A percentile compares a stretch with the other conserved stretches of the same genome.
Conservation (phyloP, 2,113 vertebrate species). For the Silurus asotus region DNA sequence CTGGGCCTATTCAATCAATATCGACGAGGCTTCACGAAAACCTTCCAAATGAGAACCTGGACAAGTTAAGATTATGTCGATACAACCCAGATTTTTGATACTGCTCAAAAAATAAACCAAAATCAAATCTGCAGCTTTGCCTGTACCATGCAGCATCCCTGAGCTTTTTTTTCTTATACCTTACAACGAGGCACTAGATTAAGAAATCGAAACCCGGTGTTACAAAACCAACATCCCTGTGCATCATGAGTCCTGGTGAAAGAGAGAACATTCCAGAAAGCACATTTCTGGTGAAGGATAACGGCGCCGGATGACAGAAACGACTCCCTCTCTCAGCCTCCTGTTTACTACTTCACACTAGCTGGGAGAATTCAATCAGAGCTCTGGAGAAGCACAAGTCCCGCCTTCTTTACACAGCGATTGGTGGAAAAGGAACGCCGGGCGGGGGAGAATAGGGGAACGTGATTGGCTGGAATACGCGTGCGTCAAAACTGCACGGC, state of each 20-base stretch:
- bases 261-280: background rate
- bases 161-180: background rate
- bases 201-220: background rate
- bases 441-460: background rate
- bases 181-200: background rate
- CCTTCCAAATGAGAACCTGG: background rate
- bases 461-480: constrained; percentile 56
- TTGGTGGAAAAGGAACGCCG: constrained; percentile 53
- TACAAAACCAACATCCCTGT: no score
- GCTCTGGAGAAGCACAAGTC: constrained; percentile 6
- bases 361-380: constrained; percentile 60
- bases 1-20: constrained; percentile 4
- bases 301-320: background rate
- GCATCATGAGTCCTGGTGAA: background rate
- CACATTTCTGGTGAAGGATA: background rate
- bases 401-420: constrained; percentile 54
- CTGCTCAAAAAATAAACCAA: background rate
- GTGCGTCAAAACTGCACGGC: constrained; percentile 30
- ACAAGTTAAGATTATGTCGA: no score
- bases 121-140: background rate
- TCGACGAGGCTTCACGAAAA: background rate
- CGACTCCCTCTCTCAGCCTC: background rate
- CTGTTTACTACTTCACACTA: constrained; percentile 55
- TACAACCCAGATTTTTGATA: background rate
- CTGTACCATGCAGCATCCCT: constrained; percentile 14